Conservation (phyloP, 2,797 vertebrate species). For the Chaetophractus vellerosus region DNA sequence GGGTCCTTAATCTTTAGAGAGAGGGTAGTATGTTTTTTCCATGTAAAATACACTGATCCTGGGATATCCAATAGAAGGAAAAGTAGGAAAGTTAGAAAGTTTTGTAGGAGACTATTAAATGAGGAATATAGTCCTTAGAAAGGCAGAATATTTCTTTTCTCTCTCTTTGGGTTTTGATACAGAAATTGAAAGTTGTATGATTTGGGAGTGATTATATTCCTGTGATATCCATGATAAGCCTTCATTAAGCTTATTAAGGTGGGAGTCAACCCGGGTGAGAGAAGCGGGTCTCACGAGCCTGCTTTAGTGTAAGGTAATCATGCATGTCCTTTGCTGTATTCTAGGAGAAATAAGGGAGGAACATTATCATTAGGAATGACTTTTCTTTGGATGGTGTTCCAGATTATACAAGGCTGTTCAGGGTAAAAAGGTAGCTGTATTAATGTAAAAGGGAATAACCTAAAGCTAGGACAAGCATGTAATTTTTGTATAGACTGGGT, state of each 20-base stretch:
- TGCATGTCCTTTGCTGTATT: neutral
- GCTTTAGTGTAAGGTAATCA: neutral
- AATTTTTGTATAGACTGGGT: neutral
- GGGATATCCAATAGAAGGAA: neutral
- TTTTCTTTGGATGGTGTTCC: neutral
- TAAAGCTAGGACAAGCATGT: neutral
- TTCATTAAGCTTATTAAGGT: neutral
- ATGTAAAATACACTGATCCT: neutral
- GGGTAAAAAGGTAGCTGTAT: neutral
- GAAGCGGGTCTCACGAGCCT: neutral
- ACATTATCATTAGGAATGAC: neutral
- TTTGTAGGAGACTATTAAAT: neutral
- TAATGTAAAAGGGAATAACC: neutral
- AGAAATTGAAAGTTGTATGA: neutral
- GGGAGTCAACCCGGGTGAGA: neutral
- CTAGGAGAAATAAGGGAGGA: neutral
- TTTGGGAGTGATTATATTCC: neutral
- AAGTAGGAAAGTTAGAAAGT: neutral
- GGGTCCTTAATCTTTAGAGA: neutral
- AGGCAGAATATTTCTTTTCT: neutral
- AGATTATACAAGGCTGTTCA: neutral
- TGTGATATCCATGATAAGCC: neutral
- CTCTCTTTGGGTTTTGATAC: neutral
- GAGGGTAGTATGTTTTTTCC: neutral
- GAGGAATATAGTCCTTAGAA: neutral